Percentiles rank a stretch among this genome's conserved stretches.
These are phyloP conservation scores for Miniopterus natalensis DNA, from an alignment of 2,113 vertebrate genomes.

Conservation along the genomic window DNA sequence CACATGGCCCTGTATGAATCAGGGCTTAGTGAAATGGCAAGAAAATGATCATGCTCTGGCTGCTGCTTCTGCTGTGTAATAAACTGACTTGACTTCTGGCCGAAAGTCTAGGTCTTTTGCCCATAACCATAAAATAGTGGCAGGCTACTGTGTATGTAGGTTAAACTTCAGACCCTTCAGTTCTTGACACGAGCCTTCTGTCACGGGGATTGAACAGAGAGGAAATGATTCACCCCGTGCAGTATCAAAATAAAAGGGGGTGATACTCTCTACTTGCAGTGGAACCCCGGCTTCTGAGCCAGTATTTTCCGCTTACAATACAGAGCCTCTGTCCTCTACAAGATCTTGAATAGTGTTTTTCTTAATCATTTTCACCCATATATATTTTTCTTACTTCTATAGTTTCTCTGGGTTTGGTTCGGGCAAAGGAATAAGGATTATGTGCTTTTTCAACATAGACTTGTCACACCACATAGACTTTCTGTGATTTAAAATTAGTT, in stretches of 20 bases:
- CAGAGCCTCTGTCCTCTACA: neutral
- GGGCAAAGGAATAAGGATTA: neutral
- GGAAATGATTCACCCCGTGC: neutral
- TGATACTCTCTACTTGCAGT: accelerated
- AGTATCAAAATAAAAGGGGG: neutral
- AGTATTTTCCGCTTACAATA: neutral
- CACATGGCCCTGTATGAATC: too few species aligned
- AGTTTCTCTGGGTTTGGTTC: neutral
- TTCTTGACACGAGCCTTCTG: neutral
- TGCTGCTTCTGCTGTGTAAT: neutral
- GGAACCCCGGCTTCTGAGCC: too few species aligned
- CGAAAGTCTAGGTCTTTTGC: neutral
- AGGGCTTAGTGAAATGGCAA: neutral
- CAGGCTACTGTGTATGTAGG: neutral
- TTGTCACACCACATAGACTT: neutral
- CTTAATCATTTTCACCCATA: neutral
- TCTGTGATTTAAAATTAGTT: constrained; percentile 29
- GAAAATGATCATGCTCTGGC: neutral
- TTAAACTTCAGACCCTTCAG: neutral
- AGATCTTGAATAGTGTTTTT: neutral
- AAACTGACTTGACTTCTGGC: neutral
- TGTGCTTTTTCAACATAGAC: neutral
- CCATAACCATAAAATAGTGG: neutral
- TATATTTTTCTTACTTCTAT: neutral
- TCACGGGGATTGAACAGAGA: neutral